Conservation (phyloP, 1,140 invertebrate genomes). For the Asbolus verrucosus region DNA sequence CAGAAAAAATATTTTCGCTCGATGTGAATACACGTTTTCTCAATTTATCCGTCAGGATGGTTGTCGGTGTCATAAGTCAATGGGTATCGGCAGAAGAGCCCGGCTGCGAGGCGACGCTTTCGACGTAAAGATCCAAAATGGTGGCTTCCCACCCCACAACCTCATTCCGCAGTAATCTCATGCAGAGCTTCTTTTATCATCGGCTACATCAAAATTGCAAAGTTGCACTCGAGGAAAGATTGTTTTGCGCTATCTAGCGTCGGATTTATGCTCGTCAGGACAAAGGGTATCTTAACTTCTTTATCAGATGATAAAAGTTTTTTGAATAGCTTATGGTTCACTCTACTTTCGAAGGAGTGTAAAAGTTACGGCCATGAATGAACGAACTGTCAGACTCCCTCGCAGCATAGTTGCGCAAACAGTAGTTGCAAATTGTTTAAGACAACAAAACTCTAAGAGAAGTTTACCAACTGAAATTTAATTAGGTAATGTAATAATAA, state of each 20-base stretch:
- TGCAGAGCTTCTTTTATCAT: not conserved
- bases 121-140: not conserved
- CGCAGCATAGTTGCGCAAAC: not conserved
- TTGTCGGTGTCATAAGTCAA: constrained; percentile 19
- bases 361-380: constrained; percentile 17
- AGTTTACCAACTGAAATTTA: constrained; percentile 8
- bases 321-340: constrained; percentile 14
- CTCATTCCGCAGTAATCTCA: too few relatives aligned
- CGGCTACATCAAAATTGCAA: constrained; percentile 1
- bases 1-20: not conserved
- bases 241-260: not conserved
- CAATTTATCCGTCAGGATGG: constrained; percentile 34
- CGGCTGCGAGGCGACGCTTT: not conserved
- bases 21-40: constrained; percentile 25
- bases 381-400: too few relatives aligned
- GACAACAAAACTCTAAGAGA: not conserved
- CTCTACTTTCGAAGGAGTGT: constrained; percentile 7
- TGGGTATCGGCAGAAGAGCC: constrained; percentile 22
- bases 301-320: constrained; percentile 18
- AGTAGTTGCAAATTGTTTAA: not conserved
- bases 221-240: not conserved
- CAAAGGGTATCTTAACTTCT: constrained; percentile 22
- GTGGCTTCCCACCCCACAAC: too few relatives aligned
- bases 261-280: not conserved
- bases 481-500: constrained; percentile 22